Base-by-base conservation (phyloP, 53 echinoderm and acorn worm genomes). In the Patiria pectinifera region DNA sequence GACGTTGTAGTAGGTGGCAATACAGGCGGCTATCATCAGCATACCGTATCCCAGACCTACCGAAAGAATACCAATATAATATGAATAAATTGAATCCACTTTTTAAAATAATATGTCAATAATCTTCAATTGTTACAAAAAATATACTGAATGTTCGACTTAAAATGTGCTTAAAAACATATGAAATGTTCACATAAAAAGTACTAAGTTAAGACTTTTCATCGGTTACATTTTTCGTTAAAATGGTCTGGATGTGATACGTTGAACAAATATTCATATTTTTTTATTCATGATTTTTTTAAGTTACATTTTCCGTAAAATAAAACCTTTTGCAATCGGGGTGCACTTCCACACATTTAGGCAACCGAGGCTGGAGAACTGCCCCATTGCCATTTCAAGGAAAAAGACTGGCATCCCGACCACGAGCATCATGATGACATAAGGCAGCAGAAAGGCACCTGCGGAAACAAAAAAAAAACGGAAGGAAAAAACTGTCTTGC, bases 371-470 rank as follows among this genome's bases (percentile, higher is more conserved):
- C 93, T 93, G 5, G 93, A 82, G 82, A 93, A 93, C 44, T 93
- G 93, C 21, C 93, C 93, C 93, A 93, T 88, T 15, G 87, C 87
- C 88, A 88, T 93, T 74, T 93, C 93, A 1, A 93, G 59, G 60
- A 75, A 93, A 61, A 87, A 93, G 43, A 93, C 83, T 61, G 93
- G 87, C 93, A 93, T 83, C 60, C 93, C 93, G 24, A 88, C 93
- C 45, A 93, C 45, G 3, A 82, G 48, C 93, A 93, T 93, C 93
- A 93, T 93, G 25, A 93, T 82, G 0, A 93, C 83, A 16, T 93
- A 93, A 14, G 93, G 93, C 15, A 93, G 49, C 78, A 93, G 82
- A 60, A 93, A 93, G 61, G 93, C 93, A 48, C 93, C 93, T 93
- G 63, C 16, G 7, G 66, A 82, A 62, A 45, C 15, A 18, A 69